phyloP scores from a whole-genome alignment of 2,888 invertebrate species.

The Orthosia gothica region DNA sequence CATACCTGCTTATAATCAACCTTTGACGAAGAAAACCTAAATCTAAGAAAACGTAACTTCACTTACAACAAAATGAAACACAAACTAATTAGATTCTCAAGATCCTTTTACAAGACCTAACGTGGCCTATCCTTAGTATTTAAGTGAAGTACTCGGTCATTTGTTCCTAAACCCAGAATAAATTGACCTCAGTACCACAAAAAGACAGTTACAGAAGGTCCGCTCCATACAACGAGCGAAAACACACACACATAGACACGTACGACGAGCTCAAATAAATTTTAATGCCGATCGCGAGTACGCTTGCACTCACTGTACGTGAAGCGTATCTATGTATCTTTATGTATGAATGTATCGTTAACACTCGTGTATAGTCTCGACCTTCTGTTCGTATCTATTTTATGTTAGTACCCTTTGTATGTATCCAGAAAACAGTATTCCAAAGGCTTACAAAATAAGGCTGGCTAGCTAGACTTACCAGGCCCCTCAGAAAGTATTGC shows the following conservation, averaged over 20 bases:
- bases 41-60: neutral
- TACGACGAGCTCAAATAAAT: no score
- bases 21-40: no score
- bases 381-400: neutral
- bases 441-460: neutral
- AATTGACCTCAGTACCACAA: neutral
- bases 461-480: no score
- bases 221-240: neutral
- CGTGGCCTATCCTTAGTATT: constrained; percentile 10
- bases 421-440: constrained; percentile 21
- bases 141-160: constrained; percentile 26
- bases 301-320: neutral
- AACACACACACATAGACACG: neutral
- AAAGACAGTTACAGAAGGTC: neutral
- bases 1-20: no score
- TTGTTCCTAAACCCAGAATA: neutral
- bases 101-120: constrained; percentile 30
- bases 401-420: neutral
- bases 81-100: constrained; percentile 28
- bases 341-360: no score
- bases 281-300: neutral
- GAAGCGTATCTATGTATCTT: no score
- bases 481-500: no score
- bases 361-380: neutral
- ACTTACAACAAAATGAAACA: neutral